phyloP scores from a whole-genome alignment of 2,113 vertebrate genomes.

The Chionodraco myersi region DNA sequence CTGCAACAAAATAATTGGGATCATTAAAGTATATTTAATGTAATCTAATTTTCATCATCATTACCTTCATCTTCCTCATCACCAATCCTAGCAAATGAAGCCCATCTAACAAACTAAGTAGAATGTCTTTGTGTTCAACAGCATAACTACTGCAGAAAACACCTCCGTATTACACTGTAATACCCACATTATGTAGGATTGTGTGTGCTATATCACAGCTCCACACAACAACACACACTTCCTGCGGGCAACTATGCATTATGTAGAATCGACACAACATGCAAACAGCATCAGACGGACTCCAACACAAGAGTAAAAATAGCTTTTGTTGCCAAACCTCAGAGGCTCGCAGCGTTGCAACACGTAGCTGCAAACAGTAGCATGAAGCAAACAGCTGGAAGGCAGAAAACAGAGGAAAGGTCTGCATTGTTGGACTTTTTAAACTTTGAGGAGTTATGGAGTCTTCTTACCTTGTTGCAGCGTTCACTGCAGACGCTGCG shows the following conservation, averaged over 20 bases:
- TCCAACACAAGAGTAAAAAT: neutral
- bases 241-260: neutral
- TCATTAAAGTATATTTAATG: too few relatives aligned
- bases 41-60: neutral
- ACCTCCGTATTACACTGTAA: too few relatives aligned
- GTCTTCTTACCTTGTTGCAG: slow-evolving; percentile 13
- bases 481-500: neutral
- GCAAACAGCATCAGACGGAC: neutral
- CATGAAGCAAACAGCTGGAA: neutral
- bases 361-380: neutral
- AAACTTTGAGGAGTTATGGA: too few relatives aligned
- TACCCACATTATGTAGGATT: neutral
- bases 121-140: neutral
- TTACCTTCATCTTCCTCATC: neutral
- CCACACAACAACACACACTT: neutral
- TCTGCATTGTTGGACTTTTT: neutral
- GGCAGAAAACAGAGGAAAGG: neutral
- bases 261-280: too few relatives aligned
- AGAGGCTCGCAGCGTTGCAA: slow-evolving; percentile 7
- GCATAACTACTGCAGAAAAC: too few relatives aligned
- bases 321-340: neutral
- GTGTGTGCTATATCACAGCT: slow-evolving; percentile 1
- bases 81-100: neutral
- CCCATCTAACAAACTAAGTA: neutral
- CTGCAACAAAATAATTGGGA: too few relatives aligned